Conservation (phyloP, 2,888 invertebrate genomes). For the Anthophora plumipes region DNA sequence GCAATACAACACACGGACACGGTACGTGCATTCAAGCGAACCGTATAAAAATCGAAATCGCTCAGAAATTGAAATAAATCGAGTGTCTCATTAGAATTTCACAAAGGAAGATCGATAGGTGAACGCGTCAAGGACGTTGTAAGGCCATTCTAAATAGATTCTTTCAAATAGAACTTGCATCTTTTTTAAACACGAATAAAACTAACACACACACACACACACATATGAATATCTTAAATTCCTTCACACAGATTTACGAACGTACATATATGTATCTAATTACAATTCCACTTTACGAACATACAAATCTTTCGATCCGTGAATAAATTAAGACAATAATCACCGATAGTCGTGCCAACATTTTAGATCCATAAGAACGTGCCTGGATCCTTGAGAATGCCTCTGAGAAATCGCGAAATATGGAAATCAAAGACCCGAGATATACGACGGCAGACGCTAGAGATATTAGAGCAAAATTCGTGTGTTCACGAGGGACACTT, state of each 20-base stretch:
- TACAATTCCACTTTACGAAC: background rate
- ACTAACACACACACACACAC: background rate
- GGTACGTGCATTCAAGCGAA: conserved; percentile 9
- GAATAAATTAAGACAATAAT: conserved; percentile 22
- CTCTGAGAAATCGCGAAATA: background rate
- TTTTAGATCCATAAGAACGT: conserved; percentile 11
- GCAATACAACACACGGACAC: conserved; percentile 1
- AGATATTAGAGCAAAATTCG: conserved; percentile 53
- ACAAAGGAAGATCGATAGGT: conserved; percentile 22
- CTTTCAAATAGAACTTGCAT: conserved; percentile 6
- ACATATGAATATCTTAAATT: background rate
- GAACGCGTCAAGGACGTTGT: conserved; percentile 14
- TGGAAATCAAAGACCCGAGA: conserved; percentile 33
- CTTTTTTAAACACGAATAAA: background rate
- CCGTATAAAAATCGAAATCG: conserved; percentile 4
- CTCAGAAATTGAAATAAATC: conserved; percentile 8
- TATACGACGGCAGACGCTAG: too few species aligned
- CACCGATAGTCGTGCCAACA: conserved; percentile 2
- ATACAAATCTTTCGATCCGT: conserved; percentile 3
- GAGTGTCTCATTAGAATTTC: conserved; percentile 33
- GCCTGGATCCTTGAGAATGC: conserved; percentile 12
- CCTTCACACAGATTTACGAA: background rate
- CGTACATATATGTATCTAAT: background rate
- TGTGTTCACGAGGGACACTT: conserved; percentile 56
- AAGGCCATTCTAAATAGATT: conserved; percentile 18